phyloP scores from a whole-genome alignment of 2,888 invertebrate genomes.

The Danaus chrysippus region DNA sequence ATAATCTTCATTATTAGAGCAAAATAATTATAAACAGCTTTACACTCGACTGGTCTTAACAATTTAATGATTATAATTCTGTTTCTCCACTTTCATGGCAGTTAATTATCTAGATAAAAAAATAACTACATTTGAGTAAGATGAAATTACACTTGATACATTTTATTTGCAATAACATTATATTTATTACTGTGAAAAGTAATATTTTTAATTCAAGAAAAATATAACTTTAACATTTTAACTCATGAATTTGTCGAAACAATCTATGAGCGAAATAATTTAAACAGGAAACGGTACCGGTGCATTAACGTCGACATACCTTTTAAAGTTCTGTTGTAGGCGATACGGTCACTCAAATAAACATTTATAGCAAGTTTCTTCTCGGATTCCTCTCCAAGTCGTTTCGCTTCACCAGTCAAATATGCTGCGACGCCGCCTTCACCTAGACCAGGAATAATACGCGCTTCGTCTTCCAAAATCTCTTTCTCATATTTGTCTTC shows the following conservation, averaged over 20 bases:
- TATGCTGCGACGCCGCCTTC: conserved; percentile 83
- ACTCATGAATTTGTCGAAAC: neutral
- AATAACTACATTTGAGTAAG: too few species aligned
- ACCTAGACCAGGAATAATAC: conserved; percentile 84
- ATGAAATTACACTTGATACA: too few species aligned
- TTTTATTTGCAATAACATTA: too few species aligned
- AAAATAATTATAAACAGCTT: too few species aligned
- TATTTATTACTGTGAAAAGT: too few species aligned
- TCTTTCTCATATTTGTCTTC: conserved; percentile 63
- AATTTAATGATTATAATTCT: too few species aligned
- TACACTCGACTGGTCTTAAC: too few species aligned
- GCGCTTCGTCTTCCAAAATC: conserved; percentile 81
- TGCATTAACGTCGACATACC: conserved; percentile 52
- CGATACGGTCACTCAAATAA: conserved; percentile 91
- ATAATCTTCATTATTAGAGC: too few species aligned
- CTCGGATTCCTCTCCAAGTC: conserved; percentile 83
- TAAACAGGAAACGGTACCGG: conserved; percentile 5
- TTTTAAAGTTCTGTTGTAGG: conserved; percentile 88
- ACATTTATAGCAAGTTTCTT: conserved; percentile 93
- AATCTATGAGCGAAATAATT: neutral
- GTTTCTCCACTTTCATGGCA: too few species aligned
- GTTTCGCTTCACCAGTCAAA: conserved; percentile 82
- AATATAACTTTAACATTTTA: neutral
- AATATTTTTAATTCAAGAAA: neutral
- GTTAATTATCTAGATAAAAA: too few species aligned